Conservation (phyloP, 1,140 invertebrate genomes). For the Panagrolaimus sp. region DNA sequence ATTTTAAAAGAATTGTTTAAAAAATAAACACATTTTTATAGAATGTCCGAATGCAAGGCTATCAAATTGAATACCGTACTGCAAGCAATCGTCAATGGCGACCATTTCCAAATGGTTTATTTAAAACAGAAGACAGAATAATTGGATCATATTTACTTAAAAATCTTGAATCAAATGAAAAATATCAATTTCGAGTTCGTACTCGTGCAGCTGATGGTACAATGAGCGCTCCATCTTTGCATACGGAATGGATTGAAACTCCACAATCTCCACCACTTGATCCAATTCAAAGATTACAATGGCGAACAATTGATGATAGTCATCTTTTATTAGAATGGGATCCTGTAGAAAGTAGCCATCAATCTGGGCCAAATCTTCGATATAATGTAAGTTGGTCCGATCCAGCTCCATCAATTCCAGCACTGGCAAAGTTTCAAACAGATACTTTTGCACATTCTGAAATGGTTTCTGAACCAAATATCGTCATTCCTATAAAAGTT, state of each 20-base stretch:
- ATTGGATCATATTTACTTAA: conserved; percentile 24
- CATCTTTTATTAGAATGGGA: conserved; percentile 43
- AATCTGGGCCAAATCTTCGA: conserved; percentile 35
- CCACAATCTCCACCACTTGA: conserved; percentile 28
- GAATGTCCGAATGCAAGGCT: conserved; percentile 24
- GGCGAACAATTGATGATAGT: conserved; percentile 29
- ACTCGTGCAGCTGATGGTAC: conserved; percentile 21
- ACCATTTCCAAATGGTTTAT: conserved; percentile 6
- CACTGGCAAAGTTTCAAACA: neutral
- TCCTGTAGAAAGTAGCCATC: conserved; percentile 32
- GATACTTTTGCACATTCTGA: conserved; percentile 24
- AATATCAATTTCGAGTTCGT: conserved; percentile 42
- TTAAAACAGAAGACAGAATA: conserved; percentile 23
- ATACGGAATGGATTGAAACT: conserved; percentile 34
- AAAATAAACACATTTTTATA: neutral
- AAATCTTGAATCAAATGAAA: conserved; percentile 32
- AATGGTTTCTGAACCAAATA: conserved; percentile 21
- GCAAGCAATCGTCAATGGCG: conserved; percentile 30
- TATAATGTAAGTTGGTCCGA: conserved; percentile 38
- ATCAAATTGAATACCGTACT: conserved; percentile 31
- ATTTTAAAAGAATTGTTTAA: neutral
- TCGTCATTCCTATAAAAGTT: conserved; percentile 22
- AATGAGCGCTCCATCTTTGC: conserved; percentile 27
- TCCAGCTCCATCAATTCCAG: neutral
- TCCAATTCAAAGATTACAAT: conserved; percentile 31